Evolutionary conservation across 2,113 vertebrate species (phyloP), one percentile per base, ranked within the genome.

Genomic region (Limanda limanda): DNA sequence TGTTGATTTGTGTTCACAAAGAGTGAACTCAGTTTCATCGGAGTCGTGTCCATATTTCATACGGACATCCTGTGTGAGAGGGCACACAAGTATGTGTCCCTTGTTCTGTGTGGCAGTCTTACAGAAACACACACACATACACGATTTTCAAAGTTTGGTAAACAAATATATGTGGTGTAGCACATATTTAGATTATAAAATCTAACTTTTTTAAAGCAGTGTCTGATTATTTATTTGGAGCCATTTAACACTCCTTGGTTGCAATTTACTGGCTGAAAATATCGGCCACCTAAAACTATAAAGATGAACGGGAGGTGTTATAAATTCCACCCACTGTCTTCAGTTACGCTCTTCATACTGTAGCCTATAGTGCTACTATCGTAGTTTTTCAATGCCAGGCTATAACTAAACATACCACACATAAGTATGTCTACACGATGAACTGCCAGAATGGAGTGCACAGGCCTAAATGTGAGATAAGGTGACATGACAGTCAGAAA

Each of bases 401-500:
- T 48, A 11, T 57, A 15, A 14, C 3, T 2, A 4, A 72, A 20
- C 11, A 27, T 31, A 48, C 12, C 18, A 17, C 10, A 63, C 1
- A 18, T 69, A 21, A 62, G 51, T 69, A 68, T 61, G 62, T 68
- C 11, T 27, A 48, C 15, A 13, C 31, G 45, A 66, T 71, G 51
- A 42, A 42, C 11, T 13, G 40, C 40, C 40, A 42, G 40, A 13
- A 3, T 42, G 40, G 40, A 3, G 24, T 20, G 37, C 15, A 12
- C 18, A 20, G 24, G 9, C 21, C 47, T 71, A 52, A 62, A 72
- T 78, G 40, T 72, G 21, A 56, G 55, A 73, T 56, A 45, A 58
- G 48, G n/a, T 42, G 48, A 78, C 76, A 55, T 60, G 69, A 64
- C 57, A 59, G 48, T 56, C 59, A 45, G 57, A 76, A 76, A 75